Evolutionary conservation across 2,797 vertebrate genomes (phyloP).

Genomic region (Tangara arthus): DNA sequence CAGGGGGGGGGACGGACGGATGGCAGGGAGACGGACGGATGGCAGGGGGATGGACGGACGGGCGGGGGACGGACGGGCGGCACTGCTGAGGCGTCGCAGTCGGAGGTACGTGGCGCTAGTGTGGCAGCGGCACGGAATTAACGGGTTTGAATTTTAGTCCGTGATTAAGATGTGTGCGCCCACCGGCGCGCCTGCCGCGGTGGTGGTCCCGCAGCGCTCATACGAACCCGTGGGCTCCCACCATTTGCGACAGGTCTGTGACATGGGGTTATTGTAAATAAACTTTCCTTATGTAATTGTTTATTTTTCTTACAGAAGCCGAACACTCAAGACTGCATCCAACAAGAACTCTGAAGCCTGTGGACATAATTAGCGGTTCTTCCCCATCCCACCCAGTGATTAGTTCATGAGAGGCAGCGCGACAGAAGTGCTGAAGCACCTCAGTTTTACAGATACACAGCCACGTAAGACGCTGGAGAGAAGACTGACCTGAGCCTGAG

Average conservation of each 20-base stretch:
- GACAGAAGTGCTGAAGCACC: neutral
- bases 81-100: neutral
- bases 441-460: neutral
- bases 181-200: accelerated
- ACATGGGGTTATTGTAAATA: neutral
- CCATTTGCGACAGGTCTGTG: neutral
- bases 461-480: constrained; percentile 18
- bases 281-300: neutral
- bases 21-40: neutral
- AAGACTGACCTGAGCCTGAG: constrained; percentile 82
- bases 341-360: neutral
- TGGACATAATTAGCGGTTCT: neutral
- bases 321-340: neutral
- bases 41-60: neutral
- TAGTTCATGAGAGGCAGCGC: neutral
- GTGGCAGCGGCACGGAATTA: neutral
- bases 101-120: neutral
- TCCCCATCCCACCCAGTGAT: neutral
- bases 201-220: neutral
- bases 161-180: accelerated
- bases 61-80: too few relatives aligned
- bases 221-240: neutral
- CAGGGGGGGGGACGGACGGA: too few relatives aligned
- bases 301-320: constrained; percentile 2
- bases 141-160: accelerated